A percentile compares a stretch with the other conserved stretches of the same genome.
phyloP scores from a whole-genome alignment of 2,888 invertebrate species.

The Caenorhabditis sp. region DNA sequence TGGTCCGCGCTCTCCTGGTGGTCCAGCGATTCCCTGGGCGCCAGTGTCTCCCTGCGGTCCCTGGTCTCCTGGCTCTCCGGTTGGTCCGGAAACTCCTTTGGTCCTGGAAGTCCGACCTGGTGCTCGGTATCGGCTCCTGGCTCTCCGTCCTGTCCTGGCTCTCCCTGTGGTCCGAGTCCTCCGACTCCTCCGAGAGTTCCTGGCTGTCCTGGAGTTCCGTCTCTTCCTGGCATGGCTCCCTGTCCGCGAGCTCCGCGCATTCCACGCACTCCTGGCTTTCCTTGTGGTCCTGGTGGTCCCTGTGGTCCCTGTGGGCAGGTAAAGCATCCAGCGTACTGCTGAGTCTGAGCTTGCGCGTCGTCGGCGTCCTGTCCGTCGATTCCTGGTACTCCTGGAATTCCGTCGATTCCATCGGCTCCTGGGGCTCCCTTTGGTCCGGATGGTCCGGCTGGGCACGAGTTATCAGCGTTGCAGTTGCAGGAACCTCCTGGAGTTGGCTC shows the following conservation, averaged over 20 bases:
- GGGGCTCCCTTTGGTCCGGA: slow-evolving; percentile 69
- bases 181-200: slow-evolving; percentile 68
- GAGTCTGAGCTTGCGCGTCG: slow-evolving; percentile 70
- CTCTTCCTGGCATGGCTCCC: slow-evolving; percentile 73
- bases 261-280: slow-evolving; percentile 70
- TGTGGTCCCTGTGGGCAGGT: slow-evolving; percentile 70
- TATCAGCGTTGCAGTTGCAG: slow-evolving; percentile 69
- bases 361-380: slow-evolving; percentile 69
- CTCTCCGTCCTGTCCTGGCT: slow-evolving; percentile 71
- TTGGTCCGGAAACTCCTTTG: slow-evolving; percentile 65
- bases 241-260: slow-evolving; percentile 77
- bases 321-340: slow-evolving; percentile 75
- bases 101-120: slow-evolving; percentile 71
- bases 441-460: slow-evolving; percentile 71
- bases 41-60: slow-evolving; percentile 67
- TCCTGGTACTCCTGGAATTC: slow-evolving; percentile 70
- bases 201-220: slow-evolving; percentile 72
- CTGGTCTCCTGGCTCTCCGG: slow-evolving; percentile 63
- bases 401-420: slow-evolving; percentile 70
- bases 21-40: slow-evolving; percentile 65
- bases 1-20: slow-evolving; percentile 73
- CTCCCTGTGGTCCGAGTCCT: slow-evolving; percentile 68
- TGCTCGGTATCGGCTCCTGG: slow-evolving; percentile 72
- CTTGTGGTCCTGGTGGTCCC: slow-evolving; percentile 64
- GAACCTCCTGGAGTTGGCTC: slow-evolving; percentile 53